phyloP scores from a whole-genome alignment of 2,888 invertebrate genomes.

The Leptinotarsa juncta region DNA sequence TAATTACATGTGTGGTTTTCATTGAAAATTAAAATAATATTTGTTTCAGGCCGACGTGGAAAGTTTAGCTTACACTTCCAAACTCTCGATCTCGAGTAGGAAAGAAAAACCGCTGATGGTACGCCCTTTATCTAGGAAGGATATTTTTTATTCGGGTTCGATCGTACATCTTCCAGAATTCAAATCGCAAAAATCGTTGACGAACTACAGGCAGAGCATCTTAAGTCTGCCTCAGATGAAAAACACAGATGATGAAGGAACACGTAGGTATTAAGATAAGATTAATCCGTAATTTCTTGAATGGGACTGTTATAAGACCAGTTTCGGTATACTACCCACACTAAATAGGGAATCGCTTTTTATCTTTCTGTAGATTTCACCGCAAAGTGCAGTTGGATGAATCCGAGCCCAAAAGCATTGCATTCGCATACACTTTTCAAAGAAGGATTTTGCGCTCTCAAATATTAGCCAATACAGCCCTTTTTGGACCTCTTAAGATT shows the following conservation, averaged over 20 bases:
- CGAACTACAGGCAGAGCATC: conserved; percentile 91
- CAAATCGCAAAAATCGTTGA: conserved; percentile 90
- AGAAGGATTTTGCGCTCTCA: too few species aligned
- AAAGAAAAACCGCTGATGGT: conserved; percentile 77
- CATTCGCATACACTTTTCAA: too few species aligned
- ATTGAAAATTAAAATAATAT: background rate
- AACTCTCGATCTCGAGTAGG: conserved; percentile 68
- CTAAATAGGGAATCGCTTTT: too few species aligned
- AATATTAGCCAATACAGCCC: too few species aligned
- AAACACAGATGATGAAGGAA: conserved; percentile 70
- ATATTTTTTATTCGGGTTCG: conserved; percentile 98
- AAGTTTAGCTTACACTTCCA: conserved; percentile 76
- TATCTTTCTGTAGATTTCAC: too few species aligned
- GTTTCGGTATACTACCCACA: too few species aligned
- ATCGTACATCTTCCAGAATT: conserved; percentile 93
- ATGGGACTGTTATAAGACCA: too few species aligned
- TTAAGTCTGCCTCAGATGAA: conserved; percentile 84
- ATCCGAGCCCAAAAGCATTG: too few species aligned
- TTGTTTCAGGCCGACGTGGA: conserved; percentile 71
- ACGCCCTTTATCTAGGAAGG: conserved; percentile 92
- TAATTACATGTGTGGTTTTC: background rate
- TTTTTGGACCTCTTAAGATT: too few species aligned
- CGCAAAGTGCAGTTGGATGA: too few species aligned
- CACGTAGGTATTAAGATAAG: conserved; percentile 69
- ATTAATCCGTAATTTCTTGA: background rate